A percentile compares a stretch with the other conserved stretches of the same genome.
Evolutionary conservation across 2,113 vertebrate species (phyloP).

Genomic region (Anas platyrhynchos): DNA sequence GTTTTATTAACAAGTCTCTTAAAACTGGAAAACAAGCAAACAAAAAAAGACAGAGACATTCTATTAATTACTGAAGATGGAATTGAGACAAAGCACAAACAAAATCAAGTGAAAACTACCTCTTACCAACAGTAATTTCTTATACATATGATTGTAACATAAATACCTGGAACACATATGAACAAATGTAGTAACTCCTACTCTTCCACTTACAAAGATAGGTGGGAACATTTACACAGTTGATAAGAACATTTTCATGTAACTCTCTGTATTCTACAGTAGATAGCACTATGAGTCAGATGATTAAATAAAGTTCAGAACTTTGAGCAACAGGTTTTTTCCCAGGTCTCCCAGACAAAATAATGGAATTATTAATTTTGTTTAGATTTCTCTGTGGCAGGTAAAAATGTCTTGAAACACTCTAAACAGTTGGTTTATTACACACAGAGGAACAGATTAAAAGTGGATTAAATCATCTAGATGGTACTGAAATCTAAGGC

Average conservation of each 20-base stretch:
- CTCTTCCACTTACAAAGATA: neutral
- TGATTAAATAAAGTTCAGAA: constrained; percentile 35
- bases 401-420: neutral
- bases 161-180: neutral
- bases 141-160: neutral
- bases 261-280: constrained; percentile 41
- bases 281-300: constrained; percentile 56
- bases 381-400: neutral
- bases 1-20: constrained; percentile 34
- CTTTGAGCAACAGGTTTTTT: neutral
- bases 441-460: neutral
- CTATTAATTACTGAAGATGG: neutral
- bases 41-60: neutral
- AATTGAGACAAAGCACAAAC: neutral
- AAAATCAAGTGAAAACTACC: neutral
- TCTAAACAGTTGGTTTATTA: neutral
- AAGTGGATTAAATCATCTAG: neutral
- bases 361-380: neutral
- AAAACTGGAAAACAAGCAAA: neutral
- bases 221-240: neutral
- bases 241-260: neutral
- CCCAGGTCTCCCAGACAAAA: neutral
- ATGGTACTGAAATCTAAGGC: neutral
- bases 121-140: neutral
- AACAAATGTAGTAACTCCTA: neutral